Evolutionary conservation across 2,888 invertebrate species (phyloP), one percentile per base, ranked within the genome.

Genomic region (Lepeophtheirus nordmannii): DNA sequence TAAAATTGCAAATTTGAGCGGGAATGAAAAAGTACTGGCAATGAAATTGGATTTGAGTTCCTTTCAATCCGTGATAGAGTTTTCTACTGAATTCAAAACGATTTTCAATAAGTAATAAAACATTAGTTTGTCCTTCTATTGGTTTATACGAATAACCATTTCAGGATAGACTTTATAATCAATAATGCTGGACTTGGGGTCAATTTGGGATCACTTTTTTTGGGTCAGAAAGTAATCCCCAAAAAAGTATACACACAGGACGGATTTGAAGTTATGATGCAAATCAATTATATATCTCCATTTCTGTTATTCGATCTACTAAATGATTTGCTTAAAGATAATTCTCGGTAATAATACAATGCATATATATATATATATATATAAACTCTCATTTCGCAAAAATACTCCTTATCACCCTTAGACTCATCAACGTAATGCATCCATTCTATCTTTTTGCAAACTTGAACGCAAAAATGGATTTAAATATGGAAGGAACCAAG

Each of bases 161-260:
- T n/a, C 17, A 46, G 53, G 60, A 37, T 60, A 11, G 37, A 60
- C 14, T 60, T 1, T 23, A 37, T 60, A 17, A 60, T 60, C 60
- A 60, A 60, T 37, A 60, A 60, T 60, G 60, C 60, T 11, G 60
- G 30, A n/a, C 8, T 60, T 37, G 60, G 60, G 2, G 37, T 23
- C 11, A 17, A 60, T 37, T 38, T 60, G 53, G 53, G 53, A 46
- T 46, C 53, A n/a, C 8, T 5, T 17, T 46, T 46, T n/a, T 8
- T 17, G 17, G 53, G 53, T 14, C 14, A 1, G 53, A 30, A 30
- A 30, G 30, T 30, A 30, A 46, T 17, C 17, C 8, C 53, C 8
- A 46, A 17, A n/a, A 14, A 17, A 46, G 53, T 46, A n/a, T n/a
- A n/a, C n/a, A n/a, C 53, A 3, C n/a, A 1, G 53, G 53, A 46